phyloP scores from a whole-genome alignment of 2,113 vertebrate genomes.

The Pardalotus punctatus region DNA sequence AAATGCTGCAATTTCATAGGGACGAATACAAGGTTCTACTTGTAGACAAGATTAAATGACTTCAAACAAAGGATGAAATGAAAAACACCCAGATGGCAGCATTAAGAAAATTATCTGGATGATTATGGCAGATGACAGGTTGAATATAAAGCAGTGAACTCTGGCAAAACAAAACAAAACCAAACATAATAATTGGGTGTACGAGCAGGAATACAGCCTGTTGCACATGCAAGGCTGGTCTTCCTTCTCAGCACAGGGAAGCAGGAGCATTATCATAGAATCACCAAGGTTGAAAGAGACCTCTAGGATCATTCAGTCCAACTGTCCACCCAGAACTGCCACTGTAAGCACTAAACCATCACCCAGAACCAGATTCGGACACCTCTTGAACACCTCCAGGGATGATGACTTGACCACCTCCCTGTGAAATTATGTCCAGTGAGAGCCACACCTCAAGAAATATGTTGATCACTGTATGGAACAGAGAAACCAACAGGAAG shows the following conservation, averaged over 20 bases:
- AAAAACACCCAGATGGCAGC: background rate
- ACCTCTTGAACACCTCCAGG: background rate
- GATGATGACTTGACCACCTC: background rate
- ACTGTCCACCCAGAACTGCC: background rate
- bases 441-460: background rate
- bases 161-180: background rate
- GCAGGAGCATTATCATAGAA: background rate
- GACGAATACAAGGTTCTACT: background rate
- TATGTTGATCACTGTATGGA: background rate
- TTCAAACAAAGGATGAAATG: background rate
- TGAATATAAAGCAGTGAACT: background rate
- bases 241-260: background rate
- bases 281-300: background rate
- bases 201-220: background rate
- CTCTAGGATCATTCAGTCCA: background rate
- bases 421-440: background rate
- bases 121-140: background rate
- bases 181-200: background rate
- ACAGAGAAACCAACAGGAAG: background rate
- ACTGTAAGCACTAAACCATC: background rate
- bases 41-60: background rate
- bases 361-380: background rate
- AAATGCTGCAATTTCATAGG: background rate
- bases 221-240: background rate
- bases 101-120: background rate